phyloP scores from a whole-genome alignment of 2,888 invertebrate species.

The Amphipyra tragopoginis region DNA sequence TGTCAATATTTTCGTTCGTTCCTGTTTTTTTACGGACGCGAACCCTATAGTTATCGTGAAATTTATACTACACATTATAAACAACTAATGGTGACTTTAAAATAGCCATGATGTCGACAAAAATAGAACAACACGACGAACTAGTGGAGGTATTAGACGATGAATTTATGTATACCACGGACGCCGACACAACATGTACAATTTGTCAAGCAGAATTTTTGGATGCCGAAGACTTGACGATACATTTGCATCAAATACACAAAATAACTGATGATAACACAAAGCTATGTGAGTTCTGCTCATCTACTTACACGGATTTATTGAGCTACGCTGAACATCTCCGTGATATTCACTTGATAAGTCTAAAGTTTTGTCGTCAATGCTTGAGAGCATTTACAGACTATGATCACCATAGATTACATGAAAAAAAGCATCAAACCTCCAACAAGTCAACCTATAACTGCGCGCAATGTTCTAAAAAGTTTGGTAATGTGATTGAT shows the following conservation, averaged over 20 bases:
- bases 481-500: constrained; percentile 56
- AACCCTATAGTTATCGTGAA: too few species aligned
- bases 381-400: constrained; percentile 72
- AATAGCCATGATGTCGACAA: constrained; percentile 39
- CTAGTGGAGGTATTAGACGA: constrained; percentile 28
- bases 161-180: constrained; percentile 19
- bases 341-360: constrained; percentile 66
- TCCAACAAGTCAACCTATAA: constrained; percentile 41
- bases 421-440: constrained; percentile 70
- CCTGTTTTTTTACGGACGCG: too few species aligned
- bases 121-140: constrained; percentile 24
- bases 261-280: constrained; percentile 3
- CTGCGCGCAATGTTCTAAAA: constrained; percentile 73
- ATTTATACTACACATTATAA: background rate
- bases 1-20: too few species aligned
- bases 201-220: constrained; percentile 71
- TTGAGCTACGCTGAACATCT: constrained; percentile 73
- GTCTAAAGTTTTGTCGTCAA: constrained; percentile 66
- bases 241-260: constrained; percentile 76
- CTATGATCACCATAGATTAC: constrained; percentile 45
- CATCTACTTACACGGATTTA: constrained; percentile 55
- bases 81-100: constrained; percentile 3
- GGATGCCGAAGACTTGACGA: constrained; percentile 73
- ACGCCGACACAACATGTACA: constrained; percentile 48
- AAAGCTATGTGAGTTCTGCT: constrained; percentile 72